Evolutionary conservation across 2,797 vertebrate genomes (phyloP).

Genomic region (Varecia variegata): DNA sequence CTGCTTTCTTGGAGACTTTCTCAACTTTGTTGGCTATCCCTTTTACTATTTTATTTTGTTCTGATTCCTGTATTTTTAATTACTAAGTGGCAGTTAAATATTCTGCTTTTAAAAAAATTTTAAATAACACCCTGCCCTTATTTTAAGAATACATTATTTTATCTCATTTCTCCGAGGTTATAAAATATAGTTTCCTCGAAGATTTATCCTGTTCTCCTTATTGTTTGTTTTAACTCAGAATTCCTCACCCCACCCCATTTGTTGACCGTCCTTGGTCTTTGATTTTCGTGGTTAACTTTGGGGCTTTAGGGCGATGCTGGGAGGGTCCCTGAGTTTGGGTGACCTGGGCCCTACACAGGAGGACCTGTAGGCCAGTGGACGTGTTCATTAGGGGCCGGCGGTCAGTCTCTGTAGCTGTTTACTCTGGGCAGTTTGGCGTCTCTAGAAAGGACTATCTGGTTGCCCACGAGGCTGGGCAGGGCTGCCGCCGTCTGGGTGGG

Average conservation of each 20-base stretch:
- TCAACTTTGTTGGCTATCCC: not conserved
- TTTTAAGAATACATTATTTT: not conserved
- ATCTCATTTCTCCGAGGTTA: not conserved
- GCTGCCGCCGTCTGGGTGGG: not conserved
- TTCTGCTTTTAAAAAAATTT: not conserved
- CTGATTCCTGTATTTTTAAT: not conserved
- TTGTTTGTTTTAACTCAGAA: not conserved
- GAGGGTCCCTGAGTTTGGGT: not conserved
- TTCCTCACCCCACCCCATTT: rapidly evolving
- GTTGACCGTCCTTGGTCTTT: not conserved
- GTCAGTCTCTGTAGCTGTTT: not conserved
- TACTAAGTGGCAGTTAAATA: not conserved
- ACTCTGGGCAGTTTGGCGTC: not conserved
- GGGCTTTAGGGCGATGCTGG: not conserved
- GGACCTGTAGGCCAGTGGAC: not conserved
- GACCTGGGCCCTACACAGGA: not conserved
- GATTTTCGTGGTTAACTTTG: not conserved
- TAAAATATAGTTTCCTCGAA: not conserved
- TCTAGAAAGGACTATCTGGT: not conserved
- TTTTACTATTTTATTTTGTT: not conserved
- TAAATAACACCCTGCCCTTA: not conserved
- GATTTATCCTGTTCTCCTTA: too few species aligned
- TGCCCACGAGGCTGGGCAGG: not conserved
- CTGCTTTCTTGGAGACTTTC: not conserved
- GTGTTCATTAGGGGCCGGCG: not conserved